Evolutionary conservation across 1,140 invertebrate genomes (phyloP), one percentile per base, ranked within the genome.

Genomic region (Pseudomyrmex gracilis): DNA sequence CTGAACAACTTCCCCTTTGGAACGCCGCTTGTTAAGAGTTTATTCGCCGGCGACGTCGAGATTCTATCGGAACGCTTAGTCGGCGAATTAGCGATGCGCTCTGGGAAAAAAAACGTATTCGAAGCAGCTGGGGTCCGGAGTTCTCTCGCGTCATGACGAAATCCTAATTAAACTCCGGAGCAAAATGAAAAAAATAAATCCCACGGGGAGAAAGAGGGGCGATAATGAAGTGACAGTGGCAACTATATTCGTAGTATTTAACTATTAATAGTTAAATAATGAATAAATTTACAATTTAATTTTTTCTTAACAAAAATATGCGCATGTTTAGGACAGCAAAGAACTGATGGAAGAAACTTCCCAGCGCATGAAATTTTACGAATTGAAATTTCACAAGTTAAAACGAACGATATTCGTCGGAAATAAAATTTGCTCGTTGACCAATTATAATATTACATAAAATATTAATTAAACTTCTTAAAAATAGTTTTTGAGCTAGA

Each of bases 31-130:
- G 76, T 58, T 78, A 70, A 51, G 76, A 70, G 76, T 78, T 78
- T 78, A 78, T 78, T 78, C 76, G 76, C 76, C 64, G 76, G 43
- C 49, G 66, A 20, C 66, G 34, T 34, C 34, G 76, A 80, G 76
- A 80, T 80, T 80, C 66, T 66, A 80, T 80, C 76, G 76, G 66
- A 58, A 80, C 76, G 76, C 76, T 80, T 80, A 80, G 76, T 80
- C 76, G 76, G 66, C 76, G 66, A 80, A 80, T 80, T 80, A 80
- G 76, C 53, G 76, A 80, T 80, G 76, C 76, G 66, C 76, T 80
- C 76, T 34, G 34, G 34, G 0, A 49, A 53, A 80, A 80, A 80
- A 80, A 80, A 71, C 12, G 53, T 80, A 80, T 80, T 80, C 76
- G 53, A 80, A 80, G 76, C 76, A 80, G 76, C 76, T 80, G 76